Conservation (phyloP, 2,888 invertebrate genomes). For the Vesta saturnalis region DNA sequence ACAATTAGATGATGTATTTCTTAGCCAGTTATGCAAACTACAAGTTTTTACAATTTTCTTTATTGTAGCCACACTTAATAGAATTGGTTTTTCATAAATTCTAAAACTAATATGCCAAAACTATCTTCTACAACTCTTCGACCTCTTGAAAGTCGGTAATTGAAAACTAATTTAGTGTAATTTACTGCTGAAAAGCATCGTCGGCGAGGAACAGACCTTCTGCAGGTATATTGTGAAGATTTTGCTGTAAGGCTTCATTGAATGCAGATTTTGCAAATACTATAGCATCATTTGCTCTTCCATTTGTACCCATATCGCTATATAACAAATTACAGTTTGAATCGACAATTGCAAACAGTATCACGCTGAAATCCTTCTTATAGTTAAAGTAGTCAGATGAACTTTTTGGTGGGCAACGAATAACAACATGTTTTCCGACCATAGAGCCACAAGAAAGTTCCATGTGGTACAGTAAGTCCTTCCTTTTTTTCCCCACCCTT, state of each 20-base stretch:
- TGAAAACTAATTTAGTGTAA: constrained; percentile 29
- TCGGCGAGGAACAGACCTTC: background rate
- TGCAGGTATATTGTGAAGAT: background rate
- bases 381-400: background rate
- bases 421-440: background rate
- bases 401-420: background rate
- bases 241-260: background rate
- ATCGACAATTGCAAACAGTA: background rate
- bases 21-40: constrained; percentile 44
- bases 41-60: constrained; percentile 39
- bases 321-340: background rate
- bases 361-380: background rate
- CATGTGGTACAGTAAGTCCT: background rate
- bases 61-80: background rate
- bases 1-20: constrained; percentile 12
- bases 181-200: background rate
- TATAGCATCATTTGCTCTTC: background rate
- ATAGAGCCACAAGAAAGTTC: constrained; percentile 7
- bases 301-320: background rate
- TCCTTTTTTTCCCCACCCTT: background rate
- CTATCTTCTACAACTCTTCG: constrained; percentile 37
- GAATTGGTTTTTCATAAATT: constrained; percentile 27
- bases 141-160: constrained; percentile 41
- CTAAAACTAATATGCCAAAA: constrained; percentile 43
- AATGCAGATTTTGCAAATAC: background rate